A percentile compares a stretch with the other conserved stretches of the same genome.
These are phyloP conservation scores for Lepisosteus osseus DNA, from an alignment of 2,113 vertebrate genomes.

Conservation along the genomic window DNA sequence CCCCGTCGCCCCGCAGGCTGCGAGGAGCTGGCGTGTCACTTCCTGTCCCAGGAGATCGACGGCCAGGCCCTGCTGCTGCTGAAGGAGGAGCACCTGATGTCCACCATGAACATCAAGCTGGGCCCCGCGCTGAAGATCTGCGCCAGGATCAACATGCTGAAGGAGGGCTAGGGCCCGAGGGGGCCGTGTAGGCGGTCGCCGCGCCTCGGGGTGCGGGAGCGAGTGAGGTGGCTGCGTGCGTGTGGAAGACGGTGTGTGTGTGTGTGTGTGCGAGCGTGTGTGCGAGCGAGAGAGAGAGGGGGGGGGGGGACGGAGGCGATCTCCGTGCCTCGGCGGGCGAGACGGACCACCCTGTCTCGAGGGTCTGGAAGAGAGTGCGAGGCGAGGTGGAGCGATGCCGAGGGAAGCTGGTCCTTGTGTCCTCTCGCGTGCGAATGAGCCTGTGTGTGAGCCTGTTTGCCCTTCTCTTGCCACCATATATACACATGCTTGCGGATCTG, in stretches of 20 bases:
- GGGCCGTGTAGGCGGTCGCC: not conserved
- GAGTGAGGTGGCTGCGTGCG: not conserved
- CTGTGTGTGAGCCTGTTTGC: conserved; percentile 23
- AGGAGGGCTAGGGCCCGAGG: conserved; percentile 73
- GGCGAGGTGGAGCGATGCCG: not conserved
- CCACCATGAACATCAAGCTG: conserved; percentile 97
- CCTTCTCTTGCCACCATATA: conserved; percentile 21
- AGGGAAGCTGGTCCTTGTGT: conserved; percentile 2
- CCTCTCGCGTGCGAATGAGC: conserved; percentile 10
- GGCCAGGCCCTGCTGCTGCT: conserved; percentile 92
- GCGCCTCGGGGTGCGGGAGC: not conserved
- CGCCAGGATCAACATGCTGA: conserved; percentile 93
- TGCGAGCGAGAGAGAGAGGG: not conserved
- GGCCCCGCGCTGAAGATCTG: conserved; percentile 98
- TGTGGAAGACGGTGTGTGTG: not conserved
- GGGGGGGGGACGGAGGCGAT: not conserved
- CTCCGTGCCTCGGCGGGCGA: conserved; percentile 17
- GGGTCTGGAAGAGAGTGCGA: conserved; percentile 2
- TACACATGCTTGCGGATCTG: conserved; percentile 33
- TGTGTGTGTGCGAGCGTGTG: too few relatives aligned
- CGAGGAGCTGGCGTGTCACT: conserved; percentile 90
- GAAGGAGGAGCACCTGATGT: conserved; percentile 96
- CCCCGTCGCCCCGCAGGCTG: conserved; percentile 69
- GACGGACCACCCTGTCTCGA: conserved; percentile 17
- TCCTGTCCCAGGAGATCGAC: conserved; percentile 95